Conservation (phyloP, 2,888 invertebrate species). For the Luffia ferchaultella region DNA sequence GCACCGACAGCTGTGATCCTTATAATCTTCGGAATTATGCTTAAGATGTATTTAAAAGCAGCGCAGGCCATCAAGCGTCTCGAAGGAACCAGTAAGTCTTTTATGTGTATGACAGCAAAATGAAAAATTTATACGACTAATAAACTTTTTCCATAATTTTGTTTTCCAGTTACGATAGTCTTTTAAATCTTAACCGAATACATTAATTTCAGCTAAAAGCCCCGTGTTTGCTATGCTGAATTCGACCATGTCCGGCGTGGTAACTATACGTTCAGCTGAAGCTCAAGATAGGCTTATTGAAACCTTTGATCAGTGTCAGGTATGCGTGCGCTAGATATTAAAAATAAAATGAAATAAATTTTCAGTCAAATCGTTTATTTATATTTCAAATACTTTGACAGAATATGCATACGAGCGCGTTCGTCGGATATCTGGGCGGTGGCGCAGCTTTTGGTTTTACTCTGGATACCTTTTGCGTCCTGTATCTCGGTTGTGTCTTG, state of each 20-base stretch:
- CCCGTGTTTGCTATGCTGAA: slow-evolving; percentile 83
- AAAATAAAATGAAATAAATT: slow-evolving; percentile 14
- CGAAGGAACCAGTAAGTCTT: slow-evolving; percentile 71
- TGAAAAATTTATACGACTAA: too few species aligned
- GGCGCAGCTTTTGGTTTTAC: slow-evolving; percentile 77
- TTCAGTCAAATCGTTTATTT: background rate
- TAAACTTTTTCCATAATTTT: too few species aligned
- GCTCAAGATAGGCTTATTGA: slow-evolving; percentile 67
- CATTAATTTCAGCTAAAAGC: slow-evolving; percentile 72
- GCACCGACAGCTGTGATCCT: slow-evolving; percentile 42
- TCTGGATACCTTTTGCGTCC: slow-evolving; percentile 74
- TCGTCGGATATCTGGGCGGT: slow-evolving; percentile 71
- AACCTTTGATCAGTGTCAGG: slow-evolving; percentile 69
- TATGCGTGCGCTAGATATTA: slow-evolving; percentile 15
- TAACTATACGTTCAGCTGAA: slow-evolving; percentile 77
- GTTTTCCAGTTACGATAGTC: too few species aligned
- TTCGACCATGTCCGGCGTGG: slow-evolving; percentile 76
- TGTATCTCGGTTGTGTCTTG: slow-evolving; percentile 72
- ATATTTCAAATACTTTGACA: too few species aligned
- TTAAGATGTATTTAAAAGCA: slow-evolving; percentile 75
- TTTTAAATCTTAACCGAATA: too few species aligned
- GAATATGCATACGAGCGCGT: slow-evolving; percentile 75
- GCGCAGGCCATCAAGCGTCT: slow-evolving; percentile 79
- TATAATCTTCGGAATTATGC: slow-evolving; percentile 67
- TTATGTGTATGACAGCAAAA: slow-evolving; percentile 12